Conservation (phyloP, 2,797 vertebrate species). For the Mormyrops attenuatus region DNA sequence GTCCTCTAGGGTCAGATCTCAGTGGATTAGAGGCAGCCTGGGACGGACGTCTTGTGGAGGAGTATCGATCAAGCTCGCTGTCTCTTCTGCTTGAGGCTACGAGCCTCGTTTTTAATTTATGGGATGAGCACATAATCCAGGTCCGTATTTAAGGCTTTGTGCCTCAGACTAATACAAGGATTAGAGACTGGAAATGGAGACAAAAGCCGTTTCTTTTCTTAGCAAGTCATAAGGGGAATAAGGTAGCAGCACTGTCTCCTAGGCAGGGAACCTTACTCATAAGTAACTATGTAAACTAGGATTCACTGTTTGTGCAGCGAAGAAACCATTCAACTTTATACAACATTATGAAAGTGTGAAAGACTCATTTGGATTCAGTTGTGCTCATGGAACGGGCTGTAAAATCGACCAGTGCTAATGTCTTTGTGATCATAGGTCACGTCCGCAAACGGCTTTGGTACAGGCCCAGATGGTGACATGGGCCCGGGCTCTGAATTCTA, state of each 20-base stretch:
- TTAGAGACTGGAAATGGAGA: background rate
- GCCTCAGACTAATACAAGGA: background rate
- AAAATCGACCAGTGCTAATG: background rate
- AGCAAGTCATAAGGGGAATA: background rate
- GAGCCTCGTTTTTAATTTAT: background rate
- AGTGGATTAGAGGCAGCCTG: slow-evolving; percentile 3
- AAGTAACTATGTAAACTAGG: background rate
- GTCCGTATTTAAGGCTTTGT: background rate
- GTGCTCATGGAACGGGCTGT: background rate
- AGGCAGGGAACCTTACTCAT: background rate
- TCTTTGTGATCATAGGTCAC: background rate
- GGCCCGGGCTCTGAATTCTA: background rate
- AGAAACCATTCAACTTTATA: background rate
- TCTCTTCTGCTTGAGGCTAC: background rate
- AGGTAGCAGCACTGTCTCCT: background rate
- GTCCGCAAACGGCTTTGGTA: background rate
- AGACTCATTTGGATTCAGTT: background rate
- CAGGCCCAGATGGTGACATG: background rate
- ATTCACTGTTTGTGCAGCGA: background rate
- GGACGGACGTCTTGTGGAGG: background rate
- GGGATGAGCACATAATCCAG: background rate
- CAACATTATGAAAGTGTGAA: background rate
- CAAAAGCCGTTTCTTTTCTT: background rate
- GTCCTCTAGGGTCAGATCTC: background rate
- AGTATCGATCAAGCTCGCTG: background rate